Evolutionary conservation across 2,797 vertebrate species (phyloP).

Genomic region (Pteropus rufus): DNA sequence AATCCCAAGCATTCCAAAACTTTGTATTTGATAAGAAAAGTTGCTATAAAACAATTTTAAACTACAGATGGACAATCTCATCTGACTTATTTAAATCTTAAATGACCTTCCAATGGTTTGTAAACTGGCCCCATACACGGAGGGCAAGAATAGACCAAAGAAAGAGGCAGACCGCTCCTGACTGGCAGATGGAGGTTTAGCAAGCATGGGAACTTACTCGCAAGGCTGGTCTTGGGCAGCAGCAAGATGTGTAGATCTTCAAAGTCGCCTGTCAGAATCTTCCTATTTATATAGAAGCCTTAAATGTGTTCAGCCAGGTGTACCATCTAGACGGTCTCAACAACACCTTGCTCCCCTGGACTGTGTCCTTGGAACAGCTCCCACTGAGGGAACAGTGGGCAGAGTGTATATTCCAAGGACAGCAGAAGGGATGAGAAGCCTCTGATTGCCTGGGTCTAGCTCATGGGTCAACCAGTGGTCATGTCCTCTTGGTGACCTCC

Average conservation of each 20-base stretch:
- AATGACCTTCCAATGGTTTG: not conserved
- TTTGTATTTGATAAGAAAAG: not conserved
- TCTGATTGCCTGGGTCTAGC: not conserved
- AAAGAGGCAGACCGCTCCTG: not conserved
- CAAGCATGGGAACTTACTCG: not conserved
- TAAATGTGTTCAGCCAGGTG: not conserved
- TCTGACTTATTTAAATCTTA: not conserved
- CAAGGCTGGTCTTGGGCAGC: not conserved
- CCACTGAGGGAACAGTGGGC: not conserved
- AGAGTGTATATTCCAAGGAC: no score
- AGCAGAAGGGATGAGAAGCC: not conserved
- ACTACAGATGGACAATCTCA: not conserved
- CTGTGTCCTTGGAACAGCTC: not conserved
- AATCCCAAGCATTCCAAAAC: not conserved
- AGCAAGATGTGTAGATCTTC: not conserved
- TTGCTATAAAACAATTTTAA: not conserved
- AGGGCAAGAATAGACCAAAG: not conserved
- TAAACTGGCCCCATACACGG: not conserved
- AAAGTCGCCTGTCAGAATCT: not conserved
- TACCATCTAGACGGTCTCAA: not conserved
- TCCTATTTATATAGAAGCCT: not conserved
- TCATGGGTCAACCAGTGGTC: not conserved
- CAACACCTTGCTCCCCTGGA: not conserved
- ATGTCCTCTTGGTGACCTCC: not conserved
- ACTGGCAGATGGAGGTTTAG: not conserved